Evolutionary conservation across 2,797 vertebrate genomes (phyloP), one percentile per base, ranked within the genome.

Genomic region (Epinephelus malabaricus): DNA sequence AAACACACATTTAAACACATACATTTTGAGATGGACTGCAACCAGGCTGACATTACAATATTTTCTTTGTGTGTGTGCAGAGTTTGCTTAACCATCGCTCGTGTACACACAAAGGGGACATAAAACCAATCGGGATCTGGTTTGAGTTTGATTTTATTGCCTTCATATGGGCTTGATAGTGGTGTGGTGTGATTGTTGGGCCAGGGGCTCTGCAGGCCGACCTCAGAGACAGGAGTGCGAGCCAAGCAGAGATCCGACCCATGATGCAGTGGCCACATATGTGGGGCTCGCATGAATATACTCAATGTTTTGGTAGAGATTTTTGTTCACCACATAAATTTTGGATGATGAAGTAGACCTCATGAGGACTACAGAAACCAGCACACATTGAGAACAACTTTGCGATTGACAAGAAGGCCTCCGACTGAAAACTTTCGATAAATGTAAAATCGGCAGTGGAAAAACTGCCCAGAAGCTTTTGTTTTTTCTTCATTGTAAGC

Each of bases 201-300:
- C 69, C 61, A 56, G 69, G 79, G 87, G 68, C 70, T 86, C 71
- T 76, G 40, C 68, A 81, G 76, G 53, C 90, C 84, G 86, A 92
- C 92, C 90, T 92, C 92, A 93, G 89, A 92, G 84, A 86, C 88
- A 74, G 81, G 56, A 73, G 51, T 60, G 56, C 2, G 66, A 82
- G 91, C 92, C 90, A 94, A 93, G 45, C 53, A 38, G 61, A 73
- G 83, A 86, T 83, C 74, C 30, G 49, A 88, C 72, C 78, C 86
- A 78, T 11, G 12, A 82, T 78, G 84, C 79, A 74, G 69, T 56
- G 79, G 79, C 74, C 82, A 2, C 83, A 88, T 75, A 91, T 85
- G 75, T 69, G 60, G 58, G 38, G 9, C 76, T 81, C 6, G 9
- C 54, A 84, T 89, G 76, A 87, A 88, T 77, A 81, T 55, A 19